These are phyloP conservation scores for Meles meles DNA, from an alignment of 2,113 vertebrate genomes.

Conservation along the genomic window DNA sequence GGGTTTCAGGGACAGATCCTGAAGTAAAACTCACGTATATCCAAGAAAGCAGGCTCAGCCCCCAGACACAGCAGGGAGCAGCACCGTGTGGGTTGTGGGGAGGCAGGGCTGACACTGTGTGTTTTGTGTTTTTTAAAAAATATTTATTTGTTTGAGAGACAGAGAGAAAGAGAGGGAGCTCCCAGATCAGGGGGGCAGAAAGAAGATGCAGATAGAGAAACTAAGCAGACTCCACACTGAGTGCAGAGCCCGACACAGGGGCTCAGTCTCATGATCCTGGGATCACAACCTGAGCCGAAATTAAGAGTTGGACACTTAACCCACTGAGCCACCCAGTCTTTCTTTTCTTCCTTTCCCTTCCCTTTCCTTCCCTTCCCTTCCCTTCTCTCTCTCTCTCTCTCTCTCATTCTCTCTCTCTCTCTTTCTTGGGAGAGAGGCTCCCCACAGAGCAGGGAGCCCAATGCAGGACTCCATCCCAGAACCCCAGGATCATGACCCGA, in stretches of 20 bases:
- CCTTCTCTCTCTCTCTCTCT: too few relatives aligned
- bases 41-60: background rate
- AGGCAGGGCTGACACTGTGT: background rate
- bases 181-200: background rate
- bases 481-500: background rate
- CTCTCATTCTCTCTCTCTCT: too few relatives aligned
- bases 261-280: background rate
- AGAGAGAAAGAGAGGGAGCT: background rate
- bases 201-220: background rate
- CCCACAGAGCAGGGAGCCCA: background rate
- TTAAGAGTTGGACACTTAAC: background rate
- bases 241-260: background rate
- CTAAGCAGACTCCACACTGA: background rate
- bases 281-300: background rate
- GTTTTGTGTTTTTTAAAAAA: rapidly evolving
- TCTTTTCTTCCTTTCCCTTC: too few relatives aligned
- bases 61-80: rapidly evolving
- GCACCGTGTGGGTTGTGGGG: background rate
- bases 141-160: background rate
- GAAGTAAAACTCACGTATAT: background rate
- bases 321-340: background rate
- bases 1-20: background rate
- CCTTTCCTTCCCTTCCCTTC: too few relatives aligned
- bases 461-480: background rate
- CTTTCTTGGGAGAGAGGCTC: background rate